Evolutionary conservation across 2,113 vertebrate genomes (phyloP), one percentile per base, ranked within the genome.

Genomic region (Callospermophilus lateralis): DNA sequence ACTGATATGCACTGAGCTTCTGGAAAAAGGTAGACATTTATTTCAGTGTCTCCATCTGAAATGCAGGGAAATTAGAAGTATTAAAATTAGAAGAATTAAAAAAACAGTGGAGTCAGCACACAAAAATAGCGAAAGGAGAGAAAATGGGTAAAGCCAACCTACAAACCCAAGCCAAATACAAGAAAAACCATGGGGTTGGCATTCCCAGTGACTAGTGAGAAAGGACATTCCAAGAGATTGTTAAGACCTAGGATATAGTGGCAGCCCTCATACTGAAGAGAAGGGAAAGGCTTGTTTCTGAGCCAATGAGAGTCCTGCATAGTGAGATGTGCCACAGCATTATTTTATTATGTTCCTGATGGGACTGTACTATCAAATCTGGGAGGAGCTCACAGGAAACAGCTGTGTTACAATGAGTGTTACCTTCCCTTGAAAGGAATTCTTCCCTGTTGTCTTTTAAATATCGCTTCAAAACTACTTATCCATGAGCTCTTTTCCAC

Each of bases 1-100:
- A 0, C n/a, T 73, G 15, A 96, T 83, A 4, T 19, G 0, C 3
- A 45, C 8, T 80, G 8, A 1, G 6, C 0, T 8, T 53, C 0
- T 7, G 8, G 83, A 85, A 63, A 73, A 88, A 63, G 28, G 98
- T 96, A 63, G 89, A 93, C 81, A 98, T 22, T 13, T n/a, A 84
- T 37, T 65, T 92, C 65, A 51, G 42, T 84, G 39, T 86, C 51
- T 93, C 94, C 97, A 84, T 42, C 97, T 98, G 80, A 92, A 96
- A 96, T 94, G 22, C 32, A 79, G 74, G 20, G 13, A 17, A 97
- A 37, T 61, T 9, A n/a, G 73, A 80, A 51, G 34, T 4, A 48
- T 37, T n/a, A n/a, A n/a, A n/a, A n/a, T n/a, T n/a, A n/a, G n/a
- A n/a, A n/a, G n/a, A n/a, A n/a, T n/a, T n/a, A n/a, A 3, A 37